phyloP scores from a whole-genome alignment of 2,113 vertebrate species.

The Zosterops pallidus region DNA sequence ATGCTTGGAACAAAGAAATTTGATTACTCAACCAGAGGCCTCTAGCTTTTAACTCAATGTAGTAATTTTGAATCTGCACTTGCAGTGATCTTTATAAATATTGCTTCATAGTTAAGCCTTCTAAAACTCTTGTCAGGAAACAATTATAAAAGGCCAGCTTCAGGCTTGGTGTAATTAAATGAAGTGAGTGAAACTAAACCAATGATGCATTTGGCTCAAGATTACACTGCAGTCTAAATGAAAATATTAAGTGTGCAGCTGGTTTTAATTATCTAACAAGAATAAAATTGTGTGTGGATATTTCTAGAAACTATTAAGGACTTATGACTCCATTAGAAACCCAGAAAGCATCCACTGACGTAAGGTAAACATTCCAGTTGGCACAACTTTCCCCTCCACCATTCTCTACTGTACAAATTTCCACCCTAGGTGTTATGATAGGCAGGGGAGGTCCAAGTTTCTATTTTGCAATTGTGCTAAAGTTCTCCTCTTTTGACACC shows the following conservation, averaged over 20 bases:
- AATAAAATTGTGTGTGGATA: neutral
- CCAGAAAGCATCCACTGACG: neutral
- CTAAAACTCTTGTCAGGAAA: neutral
- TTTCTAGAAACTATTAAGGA: neutral
- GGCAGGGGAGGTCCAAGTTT: neutral
- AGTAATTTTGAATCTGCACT: neutral
- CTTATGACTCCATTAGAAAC: neutral
- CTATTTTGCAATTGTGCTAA: neutral
- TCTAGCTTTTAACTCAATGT: neutral
- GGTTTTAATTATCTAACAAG: neutral
- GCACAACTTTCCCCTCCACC: neutral
- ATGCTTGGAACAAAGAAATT: slow-evolving; percentile 9
- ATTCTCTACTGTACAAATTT: neutral
- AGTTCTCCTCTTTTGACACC: neutral
- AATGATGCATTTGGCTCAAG: neutral
- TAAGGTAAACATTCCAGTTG: neutral
- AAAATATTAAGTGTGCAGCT: neutral
- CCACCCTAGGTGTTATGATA: neutral
- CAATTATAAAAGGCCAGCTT: neutral
- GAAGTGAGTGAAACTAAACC: neutral
- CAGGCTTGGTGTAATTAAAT: neutral
- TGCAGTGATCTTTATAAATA: slow-evolving; percentile 7
- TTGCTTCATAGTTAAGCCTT: neutral
- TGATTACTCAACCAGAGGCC: neutral
- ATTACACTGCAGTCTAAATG: neutral